Base-by-base conservation (phyloP, 1,140 invertebrate species). In the Oncopodura yosiiana region DNA sequence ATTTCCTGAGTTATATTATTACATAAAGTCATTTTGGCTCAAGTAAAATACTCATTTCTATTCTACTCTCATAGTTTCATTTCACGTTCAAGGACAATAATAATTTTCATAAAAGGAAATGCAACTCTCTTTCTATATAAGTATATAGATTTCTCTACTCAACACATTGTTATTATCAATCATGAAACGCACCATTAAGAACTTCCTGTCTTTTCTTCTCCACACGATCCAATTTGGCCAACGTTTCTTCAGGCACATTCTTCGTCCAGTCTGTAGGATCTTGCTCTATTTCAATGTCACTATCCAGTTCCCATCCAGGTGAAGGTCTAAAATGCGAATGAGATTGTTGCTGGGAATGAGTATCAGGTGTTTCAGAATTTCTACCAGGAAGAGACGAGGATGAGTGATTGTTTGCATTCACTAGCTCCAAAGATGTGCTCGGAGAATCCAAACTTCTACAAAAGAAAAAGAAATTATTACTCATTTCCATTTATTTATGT, bases 171-270 rank as follows among this genome's bases (percentile, higher is more conserved):
- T n/a, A n/a, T n/a, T n/a, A n/a, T n/a, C n/a, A n/a, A n/a, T n/a
- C n/a, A 41, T 48, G 16, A 37, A 34, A 29, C 16, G 70, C 65
- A 94, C 92, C 92, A 72, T 97, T 96, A 54, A 97, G 91, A 67
- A 96, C 87, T 75, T 98, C 93, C 73, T 97, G 94, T 61, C 92
- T 77, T 70, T 96, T 96, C 70, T 87, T 85, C 71, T 90, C 82
- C 64, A 81, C 78, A 32, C 83, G 78, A 58, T 82, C 78, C 42
- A 91, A 74, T 46, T 77, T 73, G 16, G 77, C 72, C 6, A 92
- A 71, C 3, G 83, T 76, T 41, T 94, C 88, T 49, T 84, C 82
- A 8, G 86, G 77, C 23, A 96, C 79, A 48, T 80, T 79, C 60
- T 84, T 83, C 56, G 87, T 83, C 83, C 91, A 84, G 63, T 84